A percentile compares a stretch with the other conserved stretches of the same genome.
Conservation (phyloP, 2,888 invertebrate species). For the Lepetodrilus schrolli region DNA sequence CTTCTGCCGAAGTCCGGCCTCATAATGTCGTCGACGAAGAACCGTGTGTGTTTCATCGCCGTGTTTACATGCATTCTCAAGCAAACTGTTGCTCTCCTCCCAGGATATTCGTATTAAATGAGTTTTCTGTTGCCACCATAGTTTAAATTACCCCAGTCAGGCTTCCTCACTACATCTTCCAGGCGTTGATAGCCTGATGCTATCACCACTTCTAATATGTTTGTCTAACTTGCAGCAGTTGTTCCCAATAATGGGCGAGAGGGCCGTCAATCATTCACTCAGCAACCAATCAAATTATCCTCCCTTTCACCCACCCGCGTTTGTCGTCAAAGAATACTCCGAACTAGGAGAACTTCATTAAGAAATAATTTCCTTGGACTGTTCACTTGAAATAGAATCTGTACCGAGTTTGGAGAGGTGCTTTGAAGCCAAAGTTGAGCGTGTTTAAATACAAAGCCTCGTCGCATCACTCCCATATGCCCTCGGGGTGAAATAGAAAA, state of each 20-base stretch:
- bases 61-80: no score
- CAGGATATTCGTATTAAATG: background rate
- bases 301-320: background rate
- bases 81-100: background rate
- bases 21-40: slow-evolving; percentile 69
- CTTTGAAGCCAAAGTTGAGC: background rate
- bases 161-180: background rate
- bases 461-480: background rate
- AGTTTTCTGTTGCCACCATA: background rate
- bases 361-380: slow-evolving; percentile 5
- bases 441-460: slow-evolving; percentile 4
- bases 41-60: slow-evolving; percentile 37
- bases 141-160: slow-evolving; percentile 1
- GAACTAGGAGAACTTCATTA: slow-evolving; percentile 28
- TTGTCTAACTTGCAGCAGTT: slow-evolving; percentile 22
- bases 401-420: background rate
- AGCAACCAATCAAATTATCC: slow-evolving; percentile 9
- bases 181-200: slow-evolving; percentile 1
- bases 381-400: slow-evolving; percentile 17
- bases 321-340: background rate
- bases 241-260: slow-evolving; percentile 19
- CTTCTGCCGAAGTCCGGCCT: slow-evolving; percentile 66
- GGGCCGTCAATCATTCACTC: background rate
- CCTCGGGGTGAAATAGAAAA: slow-evolving; percentile 1
- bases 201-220: slow-evolving; percentile 19